Conservation (phyloP, 2,888 invertebrate species). For the Phania funesta region DNA sequence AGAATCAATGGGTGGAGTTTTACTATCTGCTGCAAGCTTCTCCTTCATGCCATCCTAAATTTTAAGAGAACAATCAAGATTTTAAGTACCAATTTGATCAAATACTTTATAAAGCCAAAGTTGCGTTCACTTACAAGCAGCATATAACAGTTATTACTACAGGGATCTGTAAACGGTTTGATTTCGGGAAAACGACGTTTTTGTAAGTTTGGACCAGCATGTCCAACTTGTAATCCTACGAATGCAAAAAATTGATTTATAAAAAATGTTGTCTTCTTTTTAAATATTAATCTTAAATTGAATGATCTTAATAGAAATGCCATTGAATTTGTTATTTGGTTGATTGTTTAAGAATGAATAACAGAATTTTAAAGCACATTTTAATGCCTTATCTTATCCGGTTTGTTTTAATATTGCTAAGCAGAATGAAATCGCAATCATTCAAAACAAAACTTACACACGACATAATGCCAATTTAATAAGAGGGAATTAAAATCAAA, state of each 20-base stretch:
- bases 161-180: conserved; percentile 91
- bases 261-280: background rate
- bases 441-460: conserved; percentile 51
- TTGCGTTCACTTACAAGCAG: conserved; percentile 83
- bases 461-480: conserved; percentile 59
- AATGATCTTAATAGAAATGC: conserved; percentile 56
- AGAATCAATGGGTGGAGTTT: conserved; percentile 87
- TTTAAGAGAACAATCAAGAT: background rate
- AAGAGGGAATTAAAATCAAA: conserved; percentile 32
- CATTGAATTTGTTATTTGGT: conserved; percentile 59
- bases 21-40: conserved; percentile 84
- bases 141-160: conserved; percentile 93
- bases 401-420: conserved; percentile 51
- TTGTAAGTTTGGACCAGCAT: conserved; percentile 93
- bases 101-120: background rate
- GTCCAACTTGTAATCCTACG: conserved; percentile 91
- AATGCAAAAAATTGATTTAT: background rate
- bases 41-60: conserved; percentile 90
- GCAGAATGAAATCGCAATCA: conserved; percentile 55
- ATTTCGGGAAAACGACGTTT: conserved; percentile 94
- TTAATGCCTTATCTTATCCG: conserved; percentile 39
- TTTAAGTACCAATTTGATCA: background rate
- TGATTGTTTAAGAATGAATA: conserved; percentile 60
- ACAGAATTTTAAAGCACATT: conserved; percentile 26
- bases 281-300: conserved; percentile 3